Conservation (phyloP, 2,113 vertebrate genomes). For the Paralichthys olivaceus region DNA sequence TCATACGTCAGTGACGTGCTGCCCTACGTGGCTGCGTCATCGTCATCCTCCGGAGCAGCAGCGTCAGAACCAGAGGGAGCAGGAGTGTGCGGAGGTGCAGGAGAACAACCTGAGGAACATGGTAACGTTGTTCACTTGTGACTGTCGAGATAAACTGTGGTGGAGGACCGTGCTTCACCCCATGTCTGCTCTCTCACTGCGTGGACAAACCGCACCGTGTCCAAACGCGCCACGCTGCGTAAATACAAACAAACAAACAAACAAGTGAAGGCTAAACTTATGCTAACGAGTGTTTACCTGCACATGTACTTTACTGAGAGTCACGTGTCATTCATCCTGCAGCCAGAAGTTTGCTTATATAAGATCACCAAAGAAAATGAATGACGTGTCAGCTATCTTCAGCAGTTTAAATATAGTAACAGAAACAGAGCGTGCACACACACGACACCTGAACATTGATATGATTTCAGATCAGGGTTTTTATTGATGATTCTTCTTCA, state of each 20-base stretch:
- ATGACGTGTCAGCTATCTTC: too few species aligned
- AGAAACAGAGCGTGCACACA: neutral
- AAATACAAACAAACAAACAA: slow-evolving; percentile 23
- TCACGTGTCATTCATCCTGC: too few species aligned
- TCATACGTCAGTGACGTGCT: slow-evolving; percentile 12
- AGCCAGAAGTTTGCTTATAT: too few species aligned
- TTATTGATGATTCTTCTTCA: neutral
- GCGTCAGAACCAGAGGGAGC: neutral
- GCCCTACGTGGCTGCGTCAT: neutral
- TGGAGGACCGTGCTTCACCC: neutral
- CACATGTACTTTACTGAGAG: neutral
- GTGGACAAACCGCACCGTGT: neutral
- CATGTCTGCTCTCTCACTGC: neutral
- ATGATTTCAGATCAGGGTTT: too few species aligned
- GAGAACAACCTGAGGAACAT: slow-evolving; percentile 32
- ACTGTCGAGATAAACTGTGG: neutral
- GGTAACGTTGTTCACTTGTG: slow-evolving; percentile 37
- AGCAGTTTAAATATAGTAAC: slow-evolving; percentile 12
- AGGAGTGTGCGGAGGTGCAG: neutral
- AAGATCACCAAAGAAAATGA: too few species aligned
- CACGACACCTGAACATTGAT: neutral
- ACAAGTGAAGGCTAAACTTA: neutral
- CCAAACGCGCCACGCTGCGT: neutral
- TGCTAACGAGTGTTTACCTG: neutral
- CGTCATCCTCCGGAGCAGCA: neutral